Evolutionary conservation across 2,797 vertebrate species (phyloP).

Genomic region (Ctenopoma multispine): DNA sequence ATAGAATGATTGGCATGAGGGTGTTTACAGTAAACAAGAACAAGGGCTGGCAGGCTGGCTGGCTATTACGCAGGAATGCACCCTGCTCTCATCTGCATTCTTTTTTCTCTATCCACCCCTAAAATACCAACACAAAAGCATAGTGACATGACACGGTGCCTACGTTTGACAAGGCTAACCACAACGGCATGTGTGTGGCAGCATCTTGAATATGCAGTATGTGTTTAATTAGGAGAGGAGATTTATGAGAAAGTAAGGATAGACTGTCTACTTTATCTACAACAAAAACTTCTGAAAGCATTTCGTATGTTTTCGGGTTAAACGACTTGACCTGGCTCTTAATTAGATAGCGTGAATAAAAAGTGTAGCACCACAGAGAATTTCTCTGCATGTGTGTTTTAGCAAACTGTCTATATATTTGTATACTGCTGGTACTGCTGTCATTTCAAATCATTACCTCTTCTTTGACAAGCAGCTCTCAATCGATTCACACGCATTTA

Average conservation of each 20-base stretch:
- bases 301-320: neutral
- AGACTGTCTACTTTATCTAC: neutral
- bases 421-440: constrained; percentile 1
- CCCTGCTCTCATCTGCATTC: constrained; percentile 56
- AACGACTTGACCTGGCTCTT: neutral
- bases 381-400: neutral
- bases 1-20: constrained; percentile 70
- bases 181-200: constrained; percentile 13
- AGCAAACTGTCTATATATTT: neutral
- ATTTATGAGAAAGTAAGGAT: neutral
- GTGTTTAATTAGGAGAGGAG: constrained; percentile 20
- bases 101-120: constrained; percentile 10
- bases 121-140: constrained; percentile 41
- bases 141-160: constrained; percentile 30
- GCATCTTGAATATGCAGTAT: neutral
- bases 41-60: constrained; percentile 56
- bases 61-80: constrained; percentile 78
- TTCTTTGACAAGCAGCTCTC: constrained; percentile 32
- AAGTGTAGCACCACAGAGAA: neutral
- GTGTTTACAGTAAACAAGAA: constrained; percentile 80
- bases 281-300: neutral
- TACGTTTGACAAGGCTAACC: constrained; percentile 18
- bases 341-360: constrained; percentile 5
- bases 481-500: constrained; percentile 31
- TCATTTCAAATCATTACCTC: constrained; percentile 26